phyloP scores from a whole-genome alignment of 2,113 vertebrate genomes.

The Muntiacus reevesi region DNA sequence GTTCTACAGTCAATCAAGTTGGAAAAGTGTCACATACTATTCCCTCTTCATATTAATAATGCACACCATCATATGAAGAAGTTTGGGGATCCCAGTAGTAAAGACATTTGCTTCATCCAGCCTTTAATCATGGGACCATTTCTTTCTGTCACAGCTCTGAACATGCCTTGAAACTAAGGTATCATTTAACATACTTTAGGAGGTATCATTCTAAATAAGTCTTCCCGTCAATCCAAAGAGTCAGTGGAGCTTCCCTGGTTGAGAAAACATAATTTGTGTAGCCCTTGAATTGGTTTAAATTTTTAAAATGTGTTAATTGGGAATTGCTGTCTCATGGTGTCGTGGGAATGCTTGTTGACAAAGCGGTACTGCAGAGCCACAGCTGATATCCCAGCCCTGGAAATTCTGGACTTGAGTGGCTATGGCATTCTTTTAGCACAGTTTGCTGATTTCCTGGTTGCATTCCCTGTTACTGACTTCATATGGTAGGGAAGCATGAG shows the following conservation, averaged over 20 bases:
- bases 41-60: not conserved
- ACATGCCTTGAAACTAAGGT: not conserved
- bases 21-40: not conserved
- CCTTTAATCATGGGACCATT: not conserved
- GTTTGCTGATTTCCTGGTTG: not conserved
- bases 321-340: not conserved
- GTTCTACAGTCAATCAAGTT: not conserved
- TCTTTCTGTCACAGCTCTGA: not conserved
- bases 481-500: not conserved
- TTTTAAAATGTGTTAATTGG: not conserved
- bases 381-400: not conserved
- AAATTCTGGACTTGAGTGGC: not conserved
- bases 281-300: not conserved
- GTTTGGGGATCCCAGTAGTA: not conserved
- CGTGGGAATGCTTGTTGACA: not conserved
- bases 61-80: not conserved
- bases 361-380: accelerated
- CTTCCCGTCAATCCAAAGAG: not conserved
- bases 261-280: not conserved
- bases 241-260: not conserved
- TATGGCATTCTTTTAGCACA: not conserved
- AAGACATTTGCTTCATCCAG: not conserved
- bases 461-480: not conserved
- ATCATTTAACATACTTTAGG: not conserved
- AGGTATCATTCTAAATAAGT: not conserved